Evolutionary conservation across 1,140 invertebrate species (phyloP).

Genomic region (Drosophila lowei): DNA sequence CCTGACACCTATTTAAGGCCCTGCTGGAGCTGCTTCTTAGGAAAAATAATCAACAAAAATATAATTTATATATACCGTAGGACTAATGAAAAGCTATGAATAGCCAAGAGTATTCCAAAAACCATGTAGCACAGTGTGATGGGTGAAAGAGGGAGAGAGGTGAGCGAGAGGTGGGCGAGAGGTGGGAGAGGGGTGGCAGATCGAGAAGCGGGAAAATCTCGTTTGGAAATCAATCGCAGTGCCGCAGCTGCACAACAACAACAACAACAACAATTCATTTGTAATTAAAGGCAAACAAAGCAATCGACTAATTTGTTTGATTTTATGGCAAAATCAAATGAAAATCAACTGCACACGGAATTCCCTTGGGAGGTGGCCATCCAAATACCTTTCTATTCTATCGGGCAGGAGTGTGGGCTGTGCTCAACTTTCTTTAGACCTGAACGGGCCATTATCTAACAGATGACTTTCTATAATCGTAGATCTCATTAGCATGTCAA

Average conservation of each 20-base stretch:
- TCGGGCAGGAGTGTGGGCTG: conserved; percentile 8
- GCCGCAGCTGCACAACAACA: conserved; percentile 64
- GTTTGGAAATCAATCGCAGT: conserved; percentile 70
- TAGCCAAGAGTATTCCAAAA: not conserved
- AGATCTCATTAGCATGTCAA: conserved; percentile 57
- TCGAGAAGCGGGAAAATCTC: conserved; percentile 41
- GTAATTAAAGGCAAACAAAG: conserved; percentile 67
- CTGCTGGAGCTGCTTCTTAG: conserved; percentile 8
- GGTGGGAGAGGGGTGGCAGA: not conserved
- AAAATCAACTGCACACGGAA: conserved; percentile 37
- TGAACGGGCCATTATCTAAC: conserved; percentile 43
- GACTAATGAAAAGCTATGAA: not conserved
- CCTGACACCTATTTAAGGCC: conserved; percentile 35
- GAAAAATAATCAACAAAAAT: conserved; percentile 50
- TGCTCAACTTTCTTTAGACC: conserved; percentile 33
- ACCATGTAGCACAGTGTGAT: conserved; percentile 45
- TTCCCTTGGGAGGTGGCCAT: conserved; percentile 32
- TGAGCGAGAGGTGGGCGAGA: not conserved
- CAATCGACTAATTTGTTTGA: conserved; percentile 72
- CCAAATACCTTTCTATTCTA: too few relatives aligned
- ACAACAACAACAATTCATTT: conserved; percentile 60
- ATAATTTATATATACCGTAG: conserved; percentile 40
- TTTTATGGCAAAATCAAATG: conserved; percentile 73
- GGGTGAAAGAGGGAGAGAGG: conserved; percentile 13
- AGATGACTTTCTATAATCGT: conserved; percentile 43